phyloP scores from a whole-genome alignment of 2,888 invertebrate genomes.

The Apotomis turbidana region DNA sequence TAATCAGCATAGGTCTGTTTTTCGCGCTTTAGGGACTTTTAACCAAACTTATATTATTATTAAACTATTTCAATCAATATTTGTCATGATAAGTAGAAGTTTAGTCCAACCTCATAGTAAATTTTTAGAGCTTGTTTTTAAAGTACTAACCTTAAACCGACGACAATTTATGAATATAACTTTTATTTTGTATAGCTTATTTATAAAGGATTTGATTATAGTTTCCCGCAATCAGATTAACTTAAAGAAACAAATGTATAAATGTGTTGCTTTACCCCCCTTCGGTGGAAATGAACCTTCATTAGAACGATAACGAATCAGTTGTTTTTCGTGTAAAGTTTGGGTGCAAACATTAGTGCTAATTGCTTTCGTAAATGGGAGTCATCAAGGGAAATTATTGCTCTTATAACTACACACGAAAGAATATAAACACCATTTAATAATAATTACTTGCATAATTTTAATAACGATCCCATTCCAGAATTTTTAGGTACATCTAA shows the following conservation, averaged over 20 bases:
- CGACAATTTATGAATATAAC: background rate
- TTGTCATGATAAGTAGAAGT: too few species aligned
- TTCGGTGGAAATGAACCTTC: slow-evolving; percentile 51
- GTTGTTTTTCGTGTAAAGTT: slow-evolving; percentile 67
- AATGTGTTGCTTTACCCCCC: background rate
- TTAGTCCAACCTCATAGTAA: too few species aligned
- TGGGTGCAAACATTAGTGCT: slow-evolving; percentile 63
- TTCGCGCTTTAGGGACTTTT: too few species aligned
- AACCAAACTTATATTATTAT: too few species aligned
- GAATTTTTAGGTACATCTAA: background rate
- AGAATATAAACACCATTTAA: slow-evolving; percentile 4
- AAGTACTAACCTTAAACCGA: too few species aligned
- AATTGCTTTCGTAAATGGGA: slow-evolving; percentile 55
- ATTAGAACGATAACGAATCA: slow-evolving; percentile 63
- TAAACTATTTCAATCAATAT: too few species aligned
- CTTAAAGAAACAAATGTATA: background rate
- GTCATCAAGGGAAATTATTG: slow-evolving; percentile 21
- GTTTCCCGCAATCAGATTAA: background rate
- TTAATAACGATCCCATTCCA: background rate
- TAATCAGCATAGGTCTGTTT: too few species aligned
- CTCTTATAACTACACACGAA: background rate
- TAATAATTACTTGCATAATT: slow-evolving; percentile 8
- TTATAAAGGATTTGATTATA: background rate
- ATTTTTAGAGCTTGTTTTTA: too few species aligned
- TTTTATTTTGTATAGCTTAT: background rate